Percentiles rank a stretch among this genome's conserved stretches.
These are phyloP conservation scores for Epinotia demarniana DNA, from an alignment of 2,888 invertebrate genomes.

Conservation along the genomic window DNA sequence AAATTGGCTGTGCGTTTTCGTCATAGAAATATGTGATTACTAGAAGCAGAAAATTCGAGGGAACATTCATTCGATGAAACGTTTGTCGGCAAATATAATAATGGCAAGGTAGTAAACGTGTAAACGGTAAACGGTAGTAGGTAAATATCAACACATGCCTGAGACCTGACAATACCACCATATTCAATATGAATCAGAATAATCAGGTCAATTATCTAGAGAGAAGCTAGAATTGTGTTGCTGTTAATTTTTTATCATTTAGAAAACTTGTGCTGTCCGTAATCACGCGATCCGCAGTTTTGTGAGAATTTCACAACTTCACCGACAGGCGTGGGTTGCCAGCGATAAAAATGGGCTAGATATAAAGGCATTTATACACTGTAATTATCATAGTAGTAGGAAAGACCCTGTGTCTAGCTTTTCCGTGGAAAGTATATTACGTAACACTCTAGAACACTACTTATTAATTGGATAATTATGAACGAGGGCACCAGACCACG, in stretches of 20 bases:
- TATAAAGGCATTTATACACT: background rate
- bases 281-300: conserved; percentile 42
- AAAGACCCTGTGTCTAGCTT: too few relatives aligned
- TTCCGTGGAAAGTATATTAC: too few relatives aligned
- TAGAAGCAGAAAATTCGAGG: too few relatives aligned
- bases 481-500: too few relatives aligned
- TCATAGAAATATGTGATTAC: too few relatives aligned
- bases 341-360: conserved; percentile 50
- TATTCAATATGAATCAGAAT: conserved; percentile 17
- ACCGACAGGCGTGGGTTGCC: conserved; percentile 52
- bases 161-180: conserved; percentile 12
- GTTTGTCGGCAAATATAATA: too few relatives aligned
- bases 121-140: background rate
- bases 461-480: too few relatives aligned
- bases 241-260: conserved; percentile 32
- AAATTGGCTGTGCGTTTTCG: too few relatives aligned
- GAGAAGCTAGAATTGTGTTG: conserved; percentile 33
- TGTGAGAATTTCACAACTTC: conserved; percentile 55
- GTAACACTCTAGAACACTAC: too few relatives aligned
- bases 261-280: conserved; percentile 40
- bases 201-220: conserved; percentile 43
- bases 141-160: background rate
- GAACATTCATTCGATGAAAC: too few relatives aligned
- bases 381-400: too few relatives aligned
- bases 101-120: background rate